Evolutionary conservation across 2,113 vertebrate species (phyloP).

Genomic region (Saimiri boliviensis): DNA sequence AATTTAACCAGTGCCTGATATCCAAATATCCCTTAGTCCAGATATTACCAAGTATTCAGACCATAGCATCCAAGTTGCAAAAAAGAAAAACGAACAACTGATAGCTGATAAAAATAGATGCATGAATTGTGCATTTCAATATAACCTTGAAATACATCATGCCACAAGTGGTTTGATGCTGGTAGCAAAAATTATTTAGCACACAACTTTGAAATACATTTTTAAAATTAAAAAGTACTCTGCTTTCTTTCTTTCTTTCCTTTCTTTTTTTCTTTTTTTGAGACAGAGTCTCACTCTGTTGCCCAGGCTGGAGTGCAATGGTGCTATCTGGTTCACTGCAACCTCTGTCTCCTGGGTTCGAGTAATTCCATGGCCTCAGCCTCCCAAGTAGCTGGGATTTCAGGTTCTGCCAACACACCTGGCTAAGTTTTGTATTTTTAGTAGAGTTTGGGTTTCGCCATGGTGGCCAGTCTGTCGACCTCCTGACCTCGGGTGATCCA

Average conservation of each 20-base stretch:
- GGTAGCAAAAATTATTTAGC: neutral
- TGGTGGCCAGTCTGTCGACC: too few relatives aligned
- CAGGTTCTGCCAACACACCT: too few relatives aligned
- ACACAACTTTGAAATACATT: neutral
- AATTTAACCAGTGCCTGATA: neutral
- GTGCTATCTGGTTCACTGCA: too few relatives aligned
- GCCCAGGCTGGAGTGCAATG: too few relatives aligned
- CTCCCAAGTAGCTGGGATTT: too few relatives aligned
- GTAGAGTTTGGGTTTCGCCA: too few relatives aligned
- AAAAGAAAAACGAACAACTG: neutral
- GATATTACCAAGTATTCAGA: neutral
- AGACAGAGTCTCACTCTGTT: too few relatives aligned
- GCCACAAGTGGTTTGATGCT: neutral
- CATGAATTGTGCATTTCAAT: neutral
- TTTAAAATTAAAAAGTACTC: neutral
- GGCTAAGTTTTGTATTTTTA: too few relatives aligned
- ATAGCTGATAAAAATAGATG: neutral
- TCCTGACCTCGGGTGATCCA: too few relatives aligned
- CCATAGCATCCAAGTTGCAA: neutral
- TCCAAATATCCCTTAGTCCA: neutral
- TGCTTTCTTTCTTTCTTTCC: too few relatives aligned
- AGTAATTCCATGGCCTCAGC: too few relatives aligned
- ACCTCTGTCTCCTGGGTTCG: too few relatives aligned
- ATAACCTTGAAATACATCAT: neutral
- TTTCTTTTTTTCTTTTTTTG: fast-evolving